Conservation (phyloP, 35 echinoderm and acorn worm genomes). For the Apostichopus parvimensis region DNA sequence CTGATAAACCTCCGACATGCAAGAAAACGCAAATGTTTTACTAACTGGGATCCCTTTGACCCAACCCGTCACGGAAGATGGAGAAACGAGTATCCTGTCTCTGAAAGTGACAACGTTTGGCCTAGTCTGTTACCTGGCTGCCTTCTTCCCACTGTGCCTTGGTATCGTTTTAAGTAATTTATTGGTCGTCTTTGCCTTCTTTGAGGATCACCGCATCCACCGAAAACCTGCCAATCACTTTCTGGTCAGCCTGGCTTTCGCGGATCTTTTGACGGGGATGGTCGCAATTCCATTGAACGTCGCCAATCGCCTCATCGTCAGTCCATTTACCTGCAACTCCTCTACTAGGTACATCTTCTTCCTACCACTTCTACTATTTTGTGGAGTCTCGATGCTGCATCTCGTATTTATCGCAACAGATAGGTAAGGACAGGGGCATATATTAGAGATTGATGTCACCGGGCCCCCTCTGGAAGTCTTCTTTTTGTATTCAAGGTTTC, state of each 20-base stretch:
- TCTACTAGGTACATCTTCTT: conserved; percentile 5
- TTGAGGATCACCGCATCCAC: background rate
- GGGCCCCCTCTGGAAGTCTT: no score
- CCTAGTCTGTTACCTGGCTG: background rate
- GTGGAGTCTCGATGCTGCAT: conserved; percentile 30
- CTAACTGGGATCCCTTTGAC: background rate
- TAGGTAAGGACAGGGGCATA: background rate
- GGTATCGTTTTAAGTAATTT: background rate
- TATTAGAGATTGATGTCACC: no score
- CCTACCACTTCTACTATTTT: conserved; percentile 1
- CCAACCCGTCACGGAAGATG: no score
- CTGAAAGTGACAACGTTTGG: conserved; percentile 5
- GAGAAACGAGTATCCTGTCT: background rate
- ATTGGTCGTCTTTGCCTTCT: background rate
- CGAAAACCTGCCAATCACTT: background rate
- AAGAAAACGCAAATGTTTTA: background rate
- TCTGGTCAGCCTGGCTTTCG: conserved; percentile 4
- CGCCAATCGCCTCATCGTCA: conserved; percentile 1
- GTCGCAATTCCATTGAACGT: conserved; percentile 22
- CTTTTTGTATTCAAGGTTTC: no score
- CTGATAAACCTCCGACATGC: background rate
- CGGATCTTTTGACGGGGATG: conserved; percentile 33
- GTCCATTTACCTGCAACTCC: conserved; percentile 26
- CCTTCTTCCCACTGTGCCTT: conserved; percentile 1
- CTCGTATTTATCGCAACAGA: conserved; percentile 40